Conservation (phyloP, 2,888 invertebrate species). For the Tanytarsus gracilentus region DNA sequence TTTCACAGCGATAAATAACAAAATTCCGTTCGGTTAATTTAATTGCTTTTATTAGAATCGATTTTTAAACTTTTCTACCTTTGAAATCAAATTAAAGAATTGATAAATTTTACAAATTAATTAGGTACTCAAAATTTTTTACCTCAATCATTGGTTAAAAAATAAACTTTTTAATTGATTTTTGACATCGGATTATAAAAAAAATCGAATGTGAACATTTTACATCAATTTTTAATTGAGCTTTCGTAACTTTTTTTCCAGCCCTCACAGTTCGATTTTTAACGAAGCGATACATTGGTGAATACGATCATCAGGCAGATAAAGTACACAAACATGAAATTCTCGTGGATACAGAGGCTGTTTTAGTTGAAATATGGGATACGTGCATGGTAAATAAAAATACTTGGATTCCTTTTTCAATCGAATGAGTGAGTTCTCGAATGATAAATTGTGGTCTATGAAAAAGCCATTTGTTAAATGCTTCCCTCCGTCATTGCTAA, state of each 20-base stretch:
- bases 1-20: too few relatives aligned
- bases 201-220: not conserved
- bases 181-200: not conserved
- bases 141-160: too few relatives aligned
- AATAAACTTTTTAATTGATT: too few relatives aligned
- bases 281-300: conserved; percentile 88
- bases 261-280: conserved; percentile 81
- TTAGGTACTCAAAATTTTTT: too few relatives aligned
- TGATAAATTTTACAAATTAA: too few relatives aligned
- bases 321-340: conserved; percentile 86
- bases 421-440: not conserved
- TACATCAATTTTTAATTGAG: not conserved
- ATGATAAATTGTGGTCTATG: conserved; percentile 1
- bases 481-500: conserved; percentile 1
- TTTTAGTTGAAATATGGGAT: conserved; percentile 83
- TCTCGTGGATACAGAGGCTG: conserved; percentile 77
- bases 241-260: conserved; percentile 42
- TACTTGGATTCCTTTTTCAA: not conserved
- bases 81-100: too few relatives aligned
- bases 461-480: conserved; percentile 10
- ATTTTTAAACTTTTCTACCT: too few relatives aligned
- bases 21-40: too few relatives aligned
- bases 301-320: conserved; percentile 73
- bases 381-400: conserved; percentile 48
- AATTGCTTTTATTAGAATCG: too few relatives aligned